Conservation (phyloP, 2,113 vertebrate genomes). For the Apteryx owenii region DNA sequence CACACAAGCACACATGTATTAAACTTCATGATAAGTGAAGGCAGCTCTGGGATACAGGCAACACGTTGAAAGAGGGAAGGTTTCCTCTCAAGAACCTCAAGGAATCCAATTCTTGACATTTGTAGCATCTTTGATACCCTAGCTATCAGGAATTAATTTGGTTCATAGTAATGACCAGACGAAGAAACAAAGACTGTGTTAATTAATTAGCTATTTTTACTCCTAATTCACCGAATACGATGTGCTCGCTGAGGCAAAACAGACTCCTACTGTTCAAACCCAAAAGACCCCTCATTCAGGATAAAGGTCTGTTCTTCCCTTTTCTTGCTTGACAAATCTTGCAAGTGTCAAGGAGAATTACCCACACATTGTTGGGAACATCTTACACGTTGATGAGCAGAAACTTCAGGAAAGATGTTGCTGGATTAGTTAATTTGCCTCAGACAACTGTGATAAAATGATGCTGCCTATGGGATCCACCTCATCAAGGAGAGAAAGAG, state of each 20-base stretch:
- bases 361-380: background rate
- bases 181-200: constrained; percentile 15
- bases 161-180: background rate
- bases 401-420: background rate
- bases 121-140: background rate
- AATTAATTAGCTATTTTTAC: constrained; percentile 56
- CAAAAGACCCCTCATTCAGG: background rate
- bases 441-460: background rate
- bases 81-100: background rate
- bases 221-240: constrained; percentile 27
- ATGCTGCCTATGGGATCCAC: constrained; percentile 18
- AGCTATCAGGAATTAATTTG: constrained; percentile 1
- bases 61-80: background rate
- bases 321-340: background rate
- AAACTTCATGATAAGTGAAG: background rate
- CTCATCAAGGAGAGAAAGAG: constrained; percentile 31
- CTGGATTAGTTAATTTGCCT: background rate
- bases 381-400: background rate
- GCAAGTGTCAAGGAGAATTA: background rate
- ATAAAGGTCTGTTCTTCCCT: background rate
- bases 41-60: background rate
- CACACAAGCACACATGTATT: background rate
- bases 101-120: background rate
- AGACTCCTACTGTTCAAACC: background rate
- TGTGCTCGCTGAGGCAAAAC: background rate